Percentiles rank a stretch among this genome's conserved stretches.
Conservation (phyloP, 2,797 vertebrate species). For the Parauchenoglanis punctatus region DNA sequence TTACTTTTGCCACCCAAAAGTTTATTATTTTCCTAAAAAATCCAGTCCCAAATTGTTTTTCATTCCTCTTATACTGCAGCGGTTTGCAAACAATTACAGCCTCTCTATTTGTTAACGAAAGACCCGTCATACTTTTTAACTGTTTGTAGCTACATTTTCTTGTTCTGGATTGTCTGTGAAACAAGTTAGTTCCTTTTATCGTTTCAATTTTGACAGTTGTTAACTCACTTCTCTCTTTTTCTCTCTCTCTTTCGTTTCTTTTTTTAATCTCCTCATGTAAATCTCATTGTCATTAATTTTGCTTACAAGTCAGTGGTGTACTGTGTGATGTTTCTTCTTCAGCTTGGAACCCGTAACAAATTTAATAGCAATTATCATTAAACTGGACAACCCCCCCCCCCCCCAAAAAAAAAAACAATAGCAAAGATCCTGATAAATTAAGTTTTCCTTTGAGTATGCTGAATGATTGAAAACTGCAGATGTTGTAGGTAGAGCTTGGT, state of each 20-base stretch:
- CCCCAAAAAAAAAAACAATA: not conserved
- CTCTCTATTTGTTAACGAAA: not conserved
- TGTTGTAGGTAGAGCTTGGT: not conserved
- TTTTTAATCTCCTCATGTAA: too few species aligned
- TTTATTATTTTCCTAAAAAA: too few species aligned
- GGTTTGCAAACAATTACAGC: not conserved
- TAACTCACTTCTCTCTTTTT: not conserved
- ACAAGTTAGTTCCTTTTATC: not conserved
- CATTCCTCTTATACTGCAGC: too few species aligned
- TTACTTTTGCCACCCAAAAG: too few species aligned
- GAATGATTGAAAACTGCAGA: not conserved
- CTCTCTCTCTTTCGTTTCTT: not conserved
- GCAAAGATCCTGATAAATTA: not conserved
- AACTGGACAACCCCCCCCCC: not conserved
- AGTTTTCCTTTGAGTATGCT: not conserved
- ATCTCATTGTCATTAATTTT: too few species aligned
- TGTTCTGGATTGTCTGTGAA: not conserved
- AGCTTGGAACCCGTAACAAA: not conserved
- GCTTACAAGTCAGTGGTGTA: not conserved
- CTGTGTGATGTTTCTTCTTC: not conserved
- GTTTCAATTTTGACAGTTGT: not conserved
- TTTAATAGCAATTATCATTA: not conserved
- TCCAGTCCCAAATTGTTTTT: too few species aligned
- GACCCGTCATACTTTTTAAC: not conserved
- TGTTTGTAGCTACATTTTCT: not conserved